Evolutionary conservation across 2,797 vertebrate genomes (phyloP), one percentile per base, ranked within the genome.

Genomic region (Sphaeramia orbicularis): DNA sequence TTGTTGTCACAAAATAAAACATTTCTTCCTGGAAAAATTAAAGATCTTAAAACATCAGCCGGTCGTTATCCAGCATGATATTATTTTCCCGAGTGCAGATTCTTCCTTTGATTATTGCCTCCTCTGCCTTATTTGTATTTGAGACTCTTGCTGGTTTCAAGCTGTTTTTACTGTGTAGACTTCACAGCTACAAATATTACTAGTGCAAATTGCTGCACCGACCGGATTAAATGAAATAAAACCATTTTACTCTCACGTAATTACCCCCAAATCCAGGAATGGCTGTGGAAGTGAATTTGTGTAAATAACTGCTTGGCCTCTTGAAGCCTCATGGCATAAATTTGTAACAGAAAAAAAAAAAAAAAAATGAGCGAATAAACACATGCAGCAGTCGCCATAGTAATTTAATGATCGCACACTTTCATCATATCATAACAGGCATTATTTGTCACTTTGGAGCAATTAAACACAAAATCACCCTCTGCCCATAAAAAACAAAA

Each of bases 341-440:
- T 91, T 87, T 88, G 86, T 53, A 83, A 81, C 71, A 74, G 71
- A n/a, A n/a, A n/a, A n/a, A n/a, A n/a, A n/a, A n/a, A n/a, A 18
- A 47, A 58, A 50, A 86, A 89, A 90, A 88, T 45, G 45, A 81
- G 83, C 58, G 56, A 89, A 93, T 86, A 90, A 89, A 84, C 81
- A 85, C 84, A 74, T 69, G 65, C 87, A 84, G 89, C 83, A 67
- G 80, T 86, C 65, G 84, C 86, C n/a, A 54, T 78, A 69, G 86
- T 90, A 92, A 93, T 94, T 94, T 92, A 94, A 94, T 94, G 93
- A 94, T 94, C 91, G 89, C 79, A 86, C 86, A 83, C 92, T 94
- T 93, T 92, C 92, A 94, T 94, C 93, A 93, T 93, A 93, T 93
- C 91, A 81, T 90, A 92, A 89, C 77, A 65, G 84, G 88, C 86